These are phyloP conservation scores for Nephrotoma guestfalica DNA, from an alignment of 2,888 invertebrate genomes.

Conservation along the genomic window DNA sequence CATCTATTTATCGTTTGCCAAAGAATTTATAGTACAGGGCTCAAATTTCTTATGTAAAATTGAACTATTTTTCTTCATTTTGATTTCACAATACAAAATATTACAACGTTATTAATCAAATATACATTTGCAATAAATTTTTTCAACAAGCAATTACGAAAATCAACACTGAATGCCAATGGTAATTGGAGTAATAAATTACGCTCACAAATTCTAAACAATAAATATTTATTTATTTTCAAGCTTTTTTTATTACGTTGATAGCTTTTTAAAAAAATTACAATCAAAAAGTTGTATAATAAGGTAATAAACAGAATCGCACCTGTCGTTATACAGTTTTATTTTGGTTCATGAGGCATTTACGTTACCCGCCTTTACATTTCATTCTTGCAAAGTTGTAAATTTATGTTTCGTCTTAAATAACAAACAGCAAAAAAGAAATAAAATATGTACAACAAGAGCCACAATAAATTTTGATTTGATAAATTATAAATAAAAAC, in stretches of 20 bases:
- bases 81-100: background rate
- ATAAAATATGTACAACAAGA: background rate
- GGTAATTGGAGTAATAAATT: background rate
- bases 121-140: background rate
- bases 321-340: background rate
- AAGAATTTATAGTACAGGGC: background rate
- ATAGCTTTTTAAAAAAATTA: background rate
- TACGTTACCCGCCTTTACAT: background rate
- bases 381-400: background rate
- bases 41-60: background rate
- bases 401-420: background rate
- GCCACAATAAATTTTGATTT: background rate
- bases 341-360: background rate
- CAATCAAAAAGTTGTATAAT: background rate
- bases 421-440: background rate
- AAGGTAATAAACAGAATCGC: background rate
- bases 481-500: background rate
- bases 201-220: background rate
- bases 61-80: background rate
- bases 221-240: background rate
- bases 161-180: background rate
- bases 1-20: background rate
- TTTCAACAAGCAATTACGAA: background rate
- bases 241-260: background rate
- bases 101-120: background rate